Evolutionary conservation across 2,113 vertebrate genomes (phyloP), one percentile per base, ranked within the genome.

Genomic region (Neopipo cinnamomea): DNA sequence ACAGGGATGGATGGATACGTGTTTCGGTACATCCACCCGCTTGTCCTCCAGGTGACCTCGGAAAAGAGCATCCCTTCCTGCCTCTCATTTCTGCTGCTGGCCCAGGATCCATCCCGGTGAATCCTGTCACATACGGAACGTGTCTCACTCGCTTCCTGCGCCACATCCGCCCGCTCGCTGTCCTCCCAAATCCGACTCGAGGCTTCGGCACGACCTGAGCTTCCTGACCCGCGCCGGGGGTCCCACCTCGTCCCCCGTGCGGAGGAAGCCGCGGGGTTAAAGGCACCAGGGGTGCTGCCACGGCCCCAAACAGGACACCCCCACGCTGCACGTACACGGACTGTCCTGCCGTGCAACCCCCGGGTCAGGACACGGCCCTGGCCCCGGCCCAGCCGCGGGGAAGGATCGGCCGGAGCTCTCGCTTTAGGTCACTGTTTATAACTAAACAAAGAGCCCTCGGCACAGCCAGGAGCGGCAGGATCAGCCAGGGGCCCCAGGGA

Each of bases 351-450:
- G 65, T 42, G 94, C 87, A 4, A 78, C 77, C 42, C 6, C 52
- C 35, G 8, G 46, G 91, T 58, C 84, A 37, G 96, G 90, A 93
- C 91, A 65, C 33, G 4, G 91, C 62, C 58, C 92, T 91, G 94
- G 97, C 91, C 46, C 71, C 6, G 3, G 70, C 90, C 89, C 95
- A 95, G 93, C 42, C 17, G 46, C 12, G 1, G 84, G 52, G 90
- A 84, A 85, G 85, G 35, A 93, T 63, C 71, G 17, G 92, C 83
- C 37, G n/a, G 41, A 88, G 81, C 56, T 94, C 85, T 91, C 20
- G 0, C 85, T 96, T 96, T 76, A 91, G 93, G 93, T 96, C 97
- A 94, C 95, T 96, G 95, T 96, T 96, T 97, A 68, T 84, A 87
- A 68, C 59, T 28, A 91, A 91, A 96, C 85, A 93, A 91, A 96